Base-by-base conservation (phyloP, 2,797 vertebrate species). In the Takifugu ocellatus region DNA sequence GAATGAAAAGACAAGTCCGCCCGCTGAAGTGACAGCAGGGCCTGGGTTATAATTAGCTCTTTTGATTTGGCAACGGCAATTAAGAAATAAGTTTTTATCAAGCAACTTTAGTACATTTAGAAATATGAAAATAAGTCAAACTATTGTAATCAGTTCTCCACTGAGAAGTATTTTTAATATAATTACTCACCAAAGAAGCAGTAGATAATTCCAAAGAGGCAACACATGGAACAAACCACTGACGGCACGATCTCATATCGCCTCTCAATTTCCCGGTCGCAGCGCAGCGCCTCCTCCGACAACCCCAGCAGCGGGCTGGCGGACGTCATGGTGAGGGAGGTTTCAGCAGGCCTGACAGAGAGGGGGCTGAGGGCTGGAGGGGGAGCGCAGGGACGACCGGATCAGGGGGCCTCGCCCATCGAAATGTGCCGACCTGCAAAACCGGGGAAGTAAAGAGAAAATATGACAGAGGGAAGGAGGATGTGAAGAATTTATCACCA, bases 131-230 rank as follows among this genome's bases (percentile, higher is more conserved):
- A 33, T 15, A 0, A 0, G 14, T 36, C 25, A 15, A 31, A 42
- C 39, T 15, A 8, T 25, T 42, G 49, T 2, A 63, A 25, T 17
- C 25, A 42, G 31, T 10, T 31, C 29, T 6, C 29, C 1, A 8
- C 6, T 31, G 12, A 45, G 9, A 56, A 53, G 57, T 16, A 16
- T 21, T 57, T 58, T 54, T 54, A 42, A 25, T 12, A 36, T n/a
- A 25, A 9, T 44, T n/a, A 85, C 95, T 92, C 82, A 99, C 97
- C 97, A 1, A 99, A 99, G 87, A 99, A 99, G 91, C 97, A 99
- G 88, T 99, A 99, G 90, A 99, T 95, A 90, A 99, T 94, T 66
- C 97, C 97, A 27, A 99, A 99, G 72, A 99, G 93, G 88, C 95
- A 98, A 91, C 96, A 98, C 95, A 98, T 97, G 88, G 96, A 95